These are phyloP conservation scores for Amphipyra tragopoginis DNA, from an alignment of 2,888 invertebrate genomes.

Conservation along the genomic window DNA sequence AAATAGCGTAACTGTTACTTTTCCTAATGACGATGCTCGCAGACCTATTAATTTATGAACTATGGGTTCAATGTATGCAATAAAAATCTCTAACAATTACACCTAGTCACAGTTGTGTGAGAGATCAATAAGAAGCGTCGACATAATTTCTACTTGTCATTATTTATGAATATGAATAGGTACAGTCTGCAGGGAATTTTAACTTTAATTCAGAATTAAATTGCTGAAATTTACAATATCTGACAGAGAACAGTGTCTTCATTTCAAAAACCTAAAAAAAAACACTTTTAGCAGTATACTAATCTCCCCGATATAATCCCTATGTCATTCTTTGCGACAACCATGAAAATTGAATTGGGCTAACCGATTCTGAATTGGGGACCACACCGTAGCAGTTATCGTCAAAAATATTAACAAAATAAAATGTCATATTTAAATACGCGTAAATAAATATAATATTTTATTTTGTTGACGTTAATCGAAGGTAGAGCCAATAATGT, in stretches of 20 bases:
- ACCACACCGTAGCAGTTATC: slow-evolving; percentile 28
- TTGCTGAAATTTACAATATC: neutral
- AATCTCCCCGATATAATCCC: neutral
- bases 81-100: slow-evolving; percentile 53
- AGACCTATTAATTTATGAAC: slow-evolving; percentile 24
- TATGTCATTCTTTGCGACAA: neutral
- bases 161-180: slow-evolving; percentile 37
- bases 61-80: slow-evolving; percentile 36
- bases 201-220: neutral
- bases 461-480: slow-evolving; percentile 66
- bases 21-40: slow-evolving; percentile 20
- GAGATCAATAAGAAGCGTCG: slow-evolving; percentile 48
- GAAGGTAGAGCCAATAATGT: slow-evolving; percentile 59
- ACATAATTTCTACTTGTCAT: slow-evolving; percentile 46
- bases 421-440: slow-evolving; percentile 51
- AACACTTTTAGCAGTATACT: no score
- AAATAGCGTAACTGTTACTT: slow-evolving; percentile 42
- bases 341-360: slow-evolving; percentile 18
- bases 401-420: slow-evolving; percentile 26
- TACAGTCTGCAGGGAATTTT: slow-evolving; percentile 29
- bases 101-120: slow-evolving; percentile 41
- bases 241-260: no score
- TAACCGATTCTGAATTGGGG: slow-evolving; percentile 19
- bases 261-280: no score
- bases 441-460: slow-evolving; percentile 36